phyloP scores from a whole-genome alignment of 2,888 invertebrate genomes.

The Coelinius sp. region DNA sequence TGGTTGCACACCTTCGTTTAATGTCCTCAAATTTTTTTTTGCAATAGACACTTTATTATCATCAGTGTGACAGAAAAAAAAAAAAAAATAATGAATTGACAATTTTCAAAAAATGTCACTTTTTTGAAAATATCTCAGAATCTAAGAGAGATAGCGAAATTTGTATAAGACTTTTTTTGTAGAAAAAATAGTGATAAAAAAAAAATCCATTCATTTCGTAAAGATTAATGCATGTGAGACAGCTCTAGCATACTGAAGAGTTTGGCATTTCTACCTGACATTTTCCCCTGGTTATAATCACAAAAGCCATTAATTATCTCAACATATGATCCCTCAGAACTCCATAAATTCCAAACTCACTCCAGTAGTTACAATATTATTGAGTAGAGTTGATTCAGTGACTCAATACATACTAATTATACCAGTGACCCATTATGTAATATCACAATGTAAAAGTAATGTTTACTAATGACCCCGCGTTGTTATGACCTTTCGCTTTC shows the following conservation, averaged over 20 bases:
- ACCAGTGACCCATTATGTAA: slow-evolving; percentile 55
- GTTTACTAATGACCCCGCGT: slow-evolving; percentile 61
- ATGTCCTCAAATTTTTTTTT: slow-evolving; percentile 49
- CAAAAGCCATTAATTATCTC: not conserved
- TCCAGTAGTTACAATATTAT: slow-evolving; percentile 2
- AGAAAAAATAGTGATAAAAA: no score
- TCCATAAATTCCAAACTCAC: not conserved
- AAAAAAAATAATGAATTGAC: not conserved
- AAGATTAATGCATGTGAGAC: not conserved
- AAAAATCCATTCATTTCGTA: no score
- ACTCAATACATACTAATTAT: slow-evolving; percentile 47
- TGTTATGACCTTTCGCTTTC: slow-evolving; percentile 70
- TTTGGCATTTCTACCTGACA: not conserved
- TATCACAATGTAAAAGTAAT: slow-evolving; percentile 58
- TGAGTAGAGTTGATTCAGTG: slow-evolving; percentile 37
- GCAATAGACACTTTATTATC: slow-evolving; percentile 41
- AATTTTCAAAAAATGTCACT: not conserved
- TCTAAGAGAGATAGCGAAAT: no score
- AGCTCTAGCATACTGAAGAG: not conserved
- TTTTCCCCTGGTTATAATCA: not conserved
- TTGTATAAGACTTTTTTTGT: no score
- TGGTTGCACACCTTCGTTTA: slow-evolving; percentile 40
- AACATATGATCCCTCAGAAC: not conserved
- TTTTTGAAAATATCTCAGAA: not conserved
- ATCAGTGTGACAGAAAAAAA: not conserved